Evolutionary conservation across 2,797 vertebrate genomes (phyloP), one percentile per base, ranked within the genome.

Genomic region (Setipinna tenuifilis): DNA sequence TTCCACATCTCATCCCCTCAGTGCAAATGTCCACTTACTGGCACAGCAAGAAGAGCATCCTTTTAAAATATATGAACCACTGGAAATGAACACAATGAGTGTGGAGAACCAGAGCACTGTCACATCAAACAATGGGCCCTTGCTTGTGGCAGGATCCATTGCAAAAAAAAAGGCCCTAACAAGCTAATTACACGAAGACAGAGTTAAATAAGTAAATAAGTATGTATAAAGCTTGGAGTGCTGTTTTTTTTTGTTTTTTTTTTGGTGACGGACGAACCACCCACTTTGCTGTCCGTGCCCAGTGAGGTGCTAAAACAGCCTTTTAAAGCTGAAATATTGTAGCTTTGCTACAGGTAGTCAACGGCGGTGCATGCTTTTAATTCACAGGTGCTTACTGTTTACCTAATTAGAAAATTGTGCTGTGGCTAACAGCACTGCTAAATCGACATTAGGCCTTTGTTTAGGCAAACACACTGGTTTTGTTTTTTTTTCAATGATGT

Each of bases 371-470:
- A 7, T 5, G 19, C 31, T 35, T 21, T 6, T 44, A 44, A 44
- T 78, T 78, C 71, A 44, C 71, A 78, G 71, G 35, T 44, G 71
- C 35, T 21, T 44, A 78, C 31, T 78, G 35, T 78, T 78, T 78
- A 10, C 35, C 35, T 12, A 78, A 78, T 78, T 78, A 78, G 31
- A 17, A 3, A n/a, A n/a, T n/a, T n/a, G 35, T 44, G 35, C 71
- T 21, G 17, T 78, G 44, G 44, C 6, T 78, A 31, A 78, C 35
- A 78, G 17, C 31, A 2, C 71, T n/a, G n/a, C n/a, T n/a, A n/a
- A n/a, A n/a, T n/a, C n/a, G n/a, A n/a, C n/a, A n/a, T n/a, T n/a
- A 44, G 44, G 44, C 44, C 44, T 44, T 2, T 44, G 44, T 44
- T 41, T 44, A 19, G 28, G 65, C 6, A 78, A 78, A 78, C 31